Percentiles rank a stretch among this genome's conserved stretches.
Conservation (phyloP, 2,888 invertebrate species). For the Sinohyriopsis cumingii region DNA sequence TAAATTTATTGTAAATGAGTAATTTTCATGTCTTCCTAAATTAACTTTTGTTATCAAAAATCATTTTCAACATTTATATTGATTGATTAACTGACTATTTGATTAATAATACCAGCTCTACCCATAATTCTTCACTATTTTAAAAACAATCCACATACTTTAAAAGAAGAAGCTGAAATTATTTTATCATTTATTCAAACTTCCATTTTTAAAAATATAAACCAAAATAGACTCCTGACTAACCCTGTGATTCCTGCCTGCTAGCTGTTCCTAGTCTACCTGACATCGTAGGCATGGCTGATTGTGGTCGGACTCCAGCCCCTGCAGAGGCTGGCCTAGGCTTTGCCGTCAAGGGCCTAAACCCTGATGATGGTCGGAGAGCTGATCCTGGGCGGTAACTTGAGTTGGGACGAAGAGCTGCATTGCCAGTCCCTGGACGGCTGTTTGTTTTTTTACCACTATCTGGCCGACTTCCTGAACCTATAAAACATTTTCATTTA, state of each 20-base stretch:
- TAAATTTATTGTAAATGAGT: too few relatives aligned
- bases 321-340: slow-evolving; percentile 43
- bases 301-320: slow-evolving; percentile 21
- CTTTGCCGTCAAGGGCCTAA: slow-evolving; percentile 53
- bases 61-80: too few relatives aligned
- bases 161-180: too few relatives aligned
- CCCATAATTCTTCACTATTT: too few relatives aligned
- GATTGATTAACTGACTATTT: too few relatives aligned
- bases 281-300: slow-evolving; percentile 12
- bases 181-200: neutral
- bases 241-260: neutral
- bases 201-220: neutral
- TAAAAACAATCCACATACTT: too few relatives aligned
- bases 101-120: too few relatives aligned
- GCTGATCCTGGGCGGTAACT: slow-evolving; percentile 66
- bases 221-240: neutral
- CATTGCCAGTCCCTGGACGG: slow-evolving; percentile 55
- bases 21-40: too few relatives aligned
- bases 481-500: slow-evolving; percentile 2
- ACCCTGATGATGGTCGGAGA: slow-evolving; percentile 59
- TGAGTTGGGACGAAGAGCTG: slow-evolving; percentile 56
- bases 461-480: slow-evolving; percentile 23
- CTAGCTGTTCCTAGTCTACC: slow-evolving; percentile 28
- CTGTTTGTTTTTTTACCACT: slow-evolving; percentile 17
- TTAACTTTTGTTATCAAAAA: too few relatives aligned